phyloP scores from a whole-genome alignment of 2,113 vertebrate species.

The Zeus faber region DNA sequence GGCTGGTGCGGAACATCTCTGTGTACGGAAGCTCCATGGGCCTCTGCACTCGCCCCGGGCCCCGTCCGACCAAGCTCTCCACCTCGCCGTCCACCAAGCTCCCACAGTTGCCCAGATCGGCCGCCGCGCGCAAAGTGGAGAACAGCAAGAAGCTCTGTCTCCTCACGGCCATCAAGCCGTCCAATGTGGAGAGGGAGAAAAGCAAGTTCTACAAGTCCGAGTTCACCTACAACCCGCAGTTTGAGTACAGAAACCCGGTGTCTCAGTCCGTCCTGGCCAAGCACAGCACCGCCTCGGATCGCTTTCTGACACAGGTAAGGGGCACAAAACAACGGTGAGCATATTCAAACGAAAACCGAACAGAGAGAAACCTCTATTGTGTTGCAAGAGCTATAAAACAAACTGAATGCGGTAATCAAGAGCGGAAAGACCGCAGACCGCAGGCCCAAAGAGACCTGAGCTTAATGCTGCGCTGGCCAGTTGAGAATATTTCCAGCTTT shows the following conservation, averaged over 20 bases:
- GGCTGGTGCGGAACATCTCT: slow-evolving; percentile 55
- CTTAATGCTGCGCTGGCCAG: slow-evolving; percentile 17
- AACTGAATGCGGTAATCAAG: not conserved
- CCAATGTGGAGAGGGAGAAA: slow-evolving; percentile 89
- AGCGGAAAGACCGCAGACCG: not conserved
- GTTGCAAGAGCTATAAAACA: too few relatives aligned
- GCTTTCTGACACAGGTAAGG: slow-evolving; percentile 75
- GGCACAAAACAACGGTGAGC: not conserved
- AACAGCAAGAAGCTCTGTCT: slow-evolving; percentile 81
- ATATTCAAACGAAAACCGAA: not conserved
- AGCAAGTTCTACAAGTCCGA: slow-evolving; percentile 84
- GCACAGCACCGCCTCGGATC: slow-evolving; percentile 82
- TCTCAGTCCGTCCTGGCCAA: slow-evolving; percentile 77
- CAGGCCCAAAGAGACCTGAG: slow-evolving; percentile 3
- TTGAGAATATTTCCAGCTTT: slow-evolving; percentile 8
- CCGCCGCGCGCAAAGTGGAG: slow-evolving; percentile 65
- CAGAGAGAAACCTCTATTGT: too few relatives aligned
- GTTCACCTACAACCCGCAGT: slow-evolving; percentile 89
- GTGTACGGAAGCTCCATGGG: slow-evolving; percentile 64
- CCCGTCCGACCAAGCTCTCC: slow-evolving; percentile 49
- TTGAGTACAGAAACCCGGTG: slow-evolving; percentile 85
- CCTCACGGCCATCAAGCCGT: slow-evolving; percentile 89
- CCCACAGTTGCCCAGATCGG: slow-evolving; percentile 57
- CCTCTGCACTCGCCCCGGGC: slow-evolving; percentile 53
- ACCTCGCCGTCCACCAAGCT: slow-evolving; percentile 62